phyloP scores from a whole-genome alignment of 2,113 vertebrate genomes.

The Bufo gargarizans region DNA sequence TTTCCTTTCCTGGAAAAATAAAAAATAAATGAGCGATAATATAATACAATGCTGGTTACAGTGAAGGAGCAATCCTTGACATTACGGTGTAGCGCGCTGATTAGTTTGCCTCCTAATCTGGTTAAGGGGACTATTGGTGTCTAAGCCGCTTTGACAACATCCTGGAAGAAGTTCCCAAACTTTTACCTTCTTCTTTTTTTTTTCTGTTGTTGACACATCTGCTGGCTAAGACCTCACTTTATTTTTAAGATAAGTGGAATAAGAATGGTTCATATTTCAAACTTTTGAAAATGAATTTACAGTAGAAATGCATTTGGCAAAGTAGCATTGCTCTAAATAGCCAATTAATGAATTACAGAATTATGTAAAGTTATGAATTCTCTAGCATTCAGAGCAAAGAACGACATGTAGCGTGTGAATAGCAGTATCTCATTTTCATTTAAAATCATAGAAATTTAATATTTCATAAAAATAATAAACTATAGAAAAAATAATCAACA shows the following conservation, averaged over 20 bases:
- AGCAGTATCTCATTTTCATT: too few species aligned
- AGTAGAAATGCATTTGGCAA: not conserved
- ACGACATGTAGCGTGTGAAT: too few species aligned
- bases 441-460: too few species aligned
- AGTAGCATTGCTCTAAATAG: not conserved
- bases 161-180: slow-evolving; percentile 6
- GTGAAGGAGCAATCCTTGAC: not conserved
- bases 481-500: too few species aligned
- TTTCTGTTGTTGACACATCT: not conserved
- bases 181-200: not conserved
- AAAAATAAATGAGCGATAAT: not conserved
- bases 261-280: not conserved
- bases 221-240: not conserved
- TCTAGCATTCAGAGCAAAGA: not conserved
- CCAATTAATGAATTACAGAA: not conserved
- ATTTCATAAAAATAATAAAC: too few species aligned
- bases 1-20: not conserved
- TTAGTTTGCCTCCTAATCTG: slow-evolving; percentile 26
- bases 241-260: not conserved
- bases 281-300: not conserved
- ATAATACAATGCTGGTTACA: not conserved
- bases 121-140: slow-evolving; percentile 2
- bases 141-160: not conserved
- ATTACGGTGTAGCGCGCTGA: not conserved
- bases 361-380: not conserved